phyloP scores from a whole-genome alignment of 2,113 vertebrate species.

The Melanerpes formicivorus region DNA sequence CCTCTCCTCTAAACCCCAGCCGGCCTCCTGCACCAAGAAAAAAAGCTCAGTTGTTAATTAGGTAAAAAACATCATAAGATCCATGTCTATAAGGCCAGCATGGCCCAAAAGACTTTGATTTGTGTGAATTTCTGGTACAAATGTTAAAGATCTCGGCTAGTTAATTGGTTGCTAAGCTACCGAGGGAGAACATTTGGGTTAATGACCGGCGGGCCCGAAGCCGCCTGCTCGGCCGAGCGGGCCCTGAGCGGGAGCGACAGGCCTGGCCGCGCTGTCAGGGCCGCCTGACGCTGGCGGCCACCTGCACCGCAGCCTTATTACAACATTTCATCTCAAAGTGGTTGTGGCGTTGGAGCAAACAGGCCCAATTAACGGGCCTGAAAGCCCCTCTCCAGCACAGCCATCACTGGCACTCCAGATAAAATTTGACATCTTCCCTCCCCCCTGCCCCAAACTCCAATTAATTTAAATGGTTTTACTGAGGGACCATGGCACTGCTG shows the following conservation, averaged over 20 bases:
- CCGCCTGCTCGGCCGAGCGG: constrained; percentile 83
- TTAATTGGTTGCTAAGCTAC: constrained; percentile 73
- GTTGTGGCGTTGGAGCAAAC: constrained; percentile 74
- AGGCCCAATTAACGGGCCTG: constrained; percentile 84
- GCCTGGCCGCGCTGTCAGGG: constrained; percentile 69
- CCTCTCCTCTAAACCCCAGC: not conserved
- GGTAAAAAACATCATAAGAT: constrained; percentile 60
- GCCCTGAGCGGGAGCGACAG: constrained; percentile 83
- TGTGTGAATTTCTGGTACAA: not conserved
- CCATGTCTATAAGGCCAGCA: constrained; percentile 27
- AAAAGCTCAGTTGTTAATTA: not conserved
- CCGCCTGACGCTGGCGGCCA: constrained; percentile 65
- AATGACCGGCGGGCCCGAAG: constrained; percentile 66
- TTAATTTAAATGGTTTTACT: constrained; percentile 74
- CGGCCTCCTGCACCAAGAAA: not conserved
- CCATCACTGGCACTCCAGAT: constrained; percentile 74
- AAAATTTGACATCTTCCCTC: constrained; percentile 78
- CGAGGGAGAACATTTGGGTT: constrained; percentile 73
- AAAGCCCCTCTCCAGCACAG: constrained; percentile 80
- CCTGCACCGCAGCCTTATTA: constrained; percentile 83
- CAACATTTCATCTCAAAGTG: constrained; percentile 78
- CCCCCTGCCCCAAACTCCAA: constrained; percentile 74
- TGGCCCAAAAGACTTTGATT: constrained; percentile 16
- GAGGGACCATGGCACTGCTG: constrained; percentile 61
- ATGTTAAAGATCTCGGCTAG: not conserved